Base-by-base conservation (phyloP, 2,888 invertebrate genomes). In the Desoria tigrina region DNA sequence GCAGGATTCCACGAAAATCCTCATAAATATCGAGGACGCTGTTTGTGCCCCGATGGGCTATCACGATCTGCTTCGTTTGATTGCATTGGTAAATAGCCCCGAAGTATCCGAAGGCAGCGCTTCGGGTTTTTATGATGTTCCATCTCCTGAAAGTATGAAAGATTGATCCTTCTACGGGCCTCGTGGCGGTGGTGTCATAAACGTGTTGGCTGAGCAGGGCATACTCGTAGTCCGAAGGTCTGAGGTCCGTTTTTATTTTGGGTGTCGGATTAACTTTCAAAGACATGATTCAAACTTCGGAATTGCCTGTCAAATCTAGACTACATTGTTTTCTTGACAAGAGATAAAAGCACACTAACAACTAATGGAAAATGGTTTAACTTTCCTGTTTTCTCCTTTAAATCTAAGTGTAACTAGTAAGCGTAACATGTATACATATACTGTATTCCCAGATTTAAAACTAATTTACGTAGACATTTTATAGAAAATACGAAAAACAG, bases 181-280 rank as follows among this genome's bases (percentile, higher is more conserved):
- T 51, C 16, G 21, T 16, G 21, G 9, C 21, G 4, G 6, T 24
- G 4, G 16, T 27, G n/a, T 27, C n/a, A 42, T 61, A 61, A 2
- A 61, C 54, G 32, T 61, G 54, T 24, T 53, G 26, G 6, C 42
- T 28, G 1, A 61, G 39, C 7, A 27, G 37, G 11, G 61, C 61
- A 42, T 61, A 61, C 27, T 42, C 45, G 42, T 61, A 54, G 45
- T 61, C 61, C 14, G 61, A 42, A 9, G 61, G 61, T 2, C 61
- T 39, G 21, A 45, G 42, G 54, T 61, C 61, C 7, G 23, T 54
- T 28, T 21, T 26, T n/a, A 61, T 32, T 32, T 32, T 32, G 4
- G 32, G 32, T 4, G 11, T 32, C 11, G 32, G 4, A 7, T 32
- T 32, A 32, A 32, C 6, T 32, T 32, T 32, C 11, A 7, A 4